These are phyloP conservation scores for Sternotherus odoratus DNA, from an alignment of 2,797 vertebrate species.

Conservation along the genomic window DNA sequence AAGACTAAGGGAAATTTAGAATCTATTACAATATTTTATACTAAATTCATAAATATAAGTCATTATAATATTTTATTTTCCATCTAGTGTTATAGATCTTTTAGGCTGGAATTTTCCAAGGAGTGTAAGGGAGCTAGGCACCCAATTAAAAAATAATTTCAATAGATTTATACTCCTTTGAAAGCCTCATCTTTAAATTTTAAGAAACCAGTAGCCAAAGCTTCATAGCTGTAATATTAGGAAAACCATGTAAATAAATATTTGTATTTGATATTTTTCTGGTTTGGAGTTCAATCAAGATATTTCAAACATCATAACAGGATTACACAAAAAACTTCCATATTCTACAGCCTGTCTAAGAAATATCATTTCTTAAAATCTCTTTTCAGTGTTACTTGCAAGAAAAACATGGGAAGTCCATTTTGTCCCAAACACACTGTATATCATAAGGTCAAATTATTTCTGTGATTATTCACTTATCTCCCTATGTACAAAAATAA, in stretches of 20 bases:
- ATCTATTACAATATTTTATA: not conserved
- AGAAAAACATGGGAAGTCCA: not conserved
- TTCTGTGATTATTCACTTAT: not conserved
- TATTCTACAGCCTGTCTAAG: not conserved
- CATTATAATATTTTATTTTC: not conserved
- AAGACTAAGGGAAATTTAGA: not conserved
- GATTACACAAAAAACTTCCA: not conserved
- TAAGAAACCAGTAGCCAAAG: not conserved
- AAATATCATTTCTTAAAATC: not conserved
- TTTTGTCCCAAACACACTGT: not conserved
- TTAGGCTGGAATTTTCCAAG: not conserved
- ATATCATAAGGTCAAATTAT: not conserved
- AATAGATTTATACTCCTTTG: not conserved
- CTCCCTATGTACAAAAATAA: not conserved
- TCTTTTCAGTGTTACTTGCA: conserved; percentile 7
- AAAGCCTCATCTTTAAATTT: not conserved
- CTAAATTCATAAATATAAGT: not conserved
- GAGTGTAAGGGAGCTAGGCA: not conserved
- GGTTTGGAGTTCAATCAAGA: not conserved
- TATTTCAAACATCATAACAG: not conserved
- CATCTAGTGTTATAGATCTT: not conserved
- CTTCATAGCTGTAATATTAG: rapidly evolving
- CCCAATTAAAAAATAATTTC: not conserved
- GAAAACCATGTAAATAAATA: not conserved
- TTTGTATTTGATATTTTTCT: not conserved